Conservation (phyloP, 2,888 invertebrate species). For the Anthophora plumipes region DNA sequence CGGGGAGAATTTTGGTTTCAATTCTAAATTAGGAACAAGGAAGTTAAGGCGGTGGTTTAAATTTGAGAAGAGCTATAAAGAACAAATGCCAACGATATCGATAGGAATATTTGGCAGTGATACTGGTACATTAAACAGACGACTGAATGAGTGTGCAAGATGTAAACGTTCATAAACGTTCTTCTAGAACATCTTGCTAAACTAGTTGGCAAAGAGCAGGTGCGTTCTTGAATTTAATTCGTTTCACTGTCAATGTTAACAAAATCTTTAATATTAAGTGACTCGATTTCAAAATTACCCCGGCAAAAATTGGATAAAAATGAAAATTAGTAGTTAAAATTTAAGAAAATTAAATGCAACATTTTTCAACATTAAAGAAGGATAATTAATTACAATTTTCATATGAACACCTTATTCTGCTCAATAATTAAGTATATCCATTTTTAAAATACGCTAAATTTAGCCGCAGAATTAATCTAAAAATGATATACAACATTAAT, state of each 20-base stretch:
- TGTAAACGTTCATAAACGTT: neutral
- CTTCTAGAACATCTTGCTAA: conserved; percentile 1
- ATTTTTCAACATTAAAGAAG: no score
- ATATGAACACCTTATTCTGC: no score
- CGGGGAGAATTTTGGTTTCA: neutral
- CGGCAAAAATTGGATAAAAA: neutral
- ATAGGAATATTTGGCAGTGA: neutral
- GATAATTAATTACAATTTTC: no score
- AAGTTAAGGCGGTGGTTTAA: neutral
- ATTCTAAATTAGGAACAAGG: neutral
- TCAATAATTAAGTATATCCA: no score
- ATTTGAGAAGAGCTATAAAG: neutral
- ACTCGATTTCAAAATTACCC: no score
- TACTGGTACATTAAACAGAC: neutral
- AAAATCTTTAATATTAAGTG: neutral
- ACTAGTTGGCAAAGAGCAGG: neutral
- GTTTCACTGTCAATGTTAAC: conserved; percentile 7
- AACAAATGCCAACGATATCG: conserved; percentile 1
- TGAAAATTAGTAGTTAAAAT: neutral
- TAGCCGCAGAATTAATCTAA: no score
- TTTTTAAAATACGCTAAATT: no score
- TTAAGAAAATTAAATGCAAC: neutral
- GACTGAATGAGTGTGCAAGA: neutral
- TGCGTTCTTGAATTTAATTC: neutral
- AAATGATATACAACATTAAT: no score